Percentiles rank a stretch among this genome's conserved stretches.
phyloP scores from a whole-genome alignment of 1,140 invertebrate species.

The Halyomorpha halys region DNA sequence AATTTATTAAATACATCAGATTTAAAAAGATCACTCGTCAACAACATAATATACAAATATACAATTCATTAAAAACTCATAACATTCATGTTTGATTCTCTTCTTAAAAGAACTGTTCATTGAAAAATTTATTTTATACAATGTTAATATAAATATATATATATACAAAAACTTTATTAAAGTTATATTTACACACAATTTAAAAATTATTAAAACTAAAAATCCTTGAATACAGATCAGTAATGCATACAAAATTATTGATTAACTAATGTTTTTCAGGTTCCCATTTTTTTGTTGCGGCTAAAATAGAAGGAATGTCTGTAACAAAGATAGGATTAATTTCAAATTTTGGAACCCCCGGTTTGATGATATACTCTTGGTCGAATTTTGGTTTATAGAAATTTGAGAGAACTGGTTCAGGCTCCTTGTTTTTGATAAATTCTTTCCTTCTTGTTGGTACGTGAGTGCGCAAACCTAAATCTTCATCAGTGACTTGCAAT shows the following conservation, averaged over 20 bases:
- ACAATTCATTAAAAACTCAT: no score
- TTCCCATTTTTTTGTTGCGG: conserved; percentile 11
- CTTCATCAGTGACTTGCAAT: conserved; percentile 15
- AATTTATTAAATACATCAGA: no score
- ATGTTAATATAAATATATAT: no score
- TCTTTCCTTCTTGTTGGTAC: conserved; percentile 4
- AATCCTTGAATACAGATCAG: no score
- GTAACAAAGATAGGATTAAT: neutral
- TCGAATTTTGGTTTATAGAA: conserved; percentile 20
- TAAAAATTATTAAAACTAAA: no score
- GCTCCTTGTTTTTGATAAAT: conserved; percentile 18
- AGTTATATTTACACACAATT: no score
- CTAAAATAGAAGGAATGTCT: neutral
- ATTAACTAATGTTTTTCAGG: conserved; percentile 3
- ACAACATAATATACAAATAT: no score
- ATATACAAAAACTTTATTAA: no score
- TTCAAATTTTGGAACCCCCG: neutral
- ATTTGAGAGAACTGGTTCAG: conserved; percentile 20
- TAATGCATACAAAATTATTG: neutral
- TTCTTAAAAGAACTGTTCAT: no score
- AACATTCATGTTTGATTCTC: no score
- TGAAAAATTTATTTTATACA: no score
- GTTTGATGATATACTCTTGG: conserved; percentile 24
- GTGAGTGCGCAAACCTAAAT: conserved; percentile 1
- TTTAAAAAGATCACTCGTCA: no score